Conservation (phyloP, 2,113 vertebrate species). For the Camelus dromedarius region DNA sequence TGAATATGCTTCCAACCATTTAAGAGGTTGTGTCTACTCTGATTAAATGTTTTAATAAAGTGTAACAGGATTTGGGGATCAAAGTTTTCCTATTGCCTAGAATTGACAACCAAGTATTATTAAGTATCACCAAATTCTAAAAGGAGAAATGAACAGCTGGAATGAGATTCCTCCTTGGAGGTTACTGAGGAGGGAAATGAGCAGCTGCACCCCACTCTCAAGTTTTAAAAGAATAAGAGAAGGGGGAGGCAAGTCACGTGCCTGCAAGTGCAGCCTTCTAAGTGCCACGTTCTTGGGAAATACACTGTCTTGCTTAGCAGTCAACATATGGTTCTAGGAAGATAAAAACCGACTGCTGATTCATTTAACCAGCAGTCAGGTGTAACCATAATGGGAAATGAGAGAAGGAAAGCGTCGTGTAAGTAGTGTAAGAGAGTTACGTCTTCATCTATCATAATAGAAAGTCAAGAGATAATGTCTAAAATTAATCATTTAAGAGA, state of each 20-base stretch:
- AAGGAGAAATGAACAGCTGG: background rate
- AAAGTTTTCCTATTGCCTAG: background rate
- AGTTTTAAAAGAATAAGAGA: background rate
- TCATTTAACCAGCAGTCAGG: background rate
- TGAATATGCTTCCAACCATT: background rate
- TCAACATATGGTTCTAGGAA: background rate
- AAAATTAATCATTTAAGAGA: constrained; percentile 14
- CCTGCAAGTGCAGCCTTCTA: background rate
- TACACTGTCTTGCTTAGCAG: background rate
- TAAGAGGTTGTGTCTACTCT: background rate
- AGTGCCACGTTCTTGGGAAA: background rate
- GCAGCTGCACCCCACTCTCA: background rate
- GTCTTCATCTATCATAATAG: background rate
- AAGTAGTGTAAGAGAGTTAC: background rate
- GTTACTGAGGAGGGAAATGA: background rate
- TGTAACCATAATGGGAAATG: background rate
- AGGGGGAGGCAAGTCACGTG: background rate
- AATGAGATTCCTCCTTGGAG: background rate
- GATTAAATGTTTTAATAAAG: background rate
- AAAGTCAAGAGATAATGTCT: background rate
- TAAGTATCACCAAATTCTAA: background rate
- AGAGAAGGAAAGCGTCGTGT: background rate
- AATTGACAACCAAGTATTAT: background rate
- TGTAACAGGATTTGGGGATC: background rate
- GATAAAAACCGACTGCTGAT: background rate